Evolutionary conservation across 2,888 invertebrate species (phyloP), one percentile per base, ranked within the genome.

Genomic region (Lypha dubia): DNA sequence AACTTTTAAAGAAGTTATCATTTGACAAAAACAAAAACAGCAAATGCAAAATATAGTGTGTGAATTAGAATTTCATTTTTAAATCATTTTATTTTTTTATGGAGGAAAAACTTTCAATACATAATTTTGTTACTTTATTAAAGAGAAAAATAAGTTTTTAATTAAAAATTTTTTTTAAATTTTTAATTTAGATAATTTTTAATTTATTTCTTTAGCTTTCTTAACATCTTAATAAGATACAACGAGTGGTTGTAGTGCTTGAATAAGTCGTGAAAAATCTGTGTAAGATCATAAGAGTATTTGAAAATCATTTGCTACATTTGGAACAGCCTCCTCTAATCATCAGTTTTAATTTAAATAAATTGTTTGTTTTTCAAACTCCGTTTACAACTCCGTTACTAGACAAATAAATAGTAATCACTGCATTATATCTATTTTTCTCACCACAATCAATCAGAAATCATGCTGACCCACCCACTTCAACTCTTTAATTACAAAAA

Each of bases 381-480:
- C 15, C 7, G 9, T 49, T 20, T 0, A 9, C 2, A 49, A 49
- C 20, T 49, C 11, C 20, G 17, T 20, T 3, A 9, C 2, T 20
- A 20, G 20, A 11, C 6, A 51, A 11, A 49, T 8, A 60, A 8
- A 58, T 7, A 35, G 5, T 35, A 60, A 60, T 35, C 35, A 35
- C 20, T 11, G 17, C 32, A 35, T 20, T 35, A 1, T 56, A 32
- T 24, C 24, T 41, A 17, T 3, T 67, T 74, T 67, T 74, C 73
- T 8, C 79, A 80, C 73, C 24, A 58, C 35, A 73, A 80, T 71
- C 20, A 71, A 62, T 46, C 17, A 20, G 24, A 38, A 24, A 20
- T 65, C 15, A 41, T 41, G 13, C 17, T 65, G 56, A 79, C 56
- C 38, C 65, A 73, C 65, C 71, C 73, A 56, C 56, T 56, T 71